Evolutionary conservation across 2,113 vertebrate species (phyloP).

Genomic region (Trematocara unimaculatum): DNA sequence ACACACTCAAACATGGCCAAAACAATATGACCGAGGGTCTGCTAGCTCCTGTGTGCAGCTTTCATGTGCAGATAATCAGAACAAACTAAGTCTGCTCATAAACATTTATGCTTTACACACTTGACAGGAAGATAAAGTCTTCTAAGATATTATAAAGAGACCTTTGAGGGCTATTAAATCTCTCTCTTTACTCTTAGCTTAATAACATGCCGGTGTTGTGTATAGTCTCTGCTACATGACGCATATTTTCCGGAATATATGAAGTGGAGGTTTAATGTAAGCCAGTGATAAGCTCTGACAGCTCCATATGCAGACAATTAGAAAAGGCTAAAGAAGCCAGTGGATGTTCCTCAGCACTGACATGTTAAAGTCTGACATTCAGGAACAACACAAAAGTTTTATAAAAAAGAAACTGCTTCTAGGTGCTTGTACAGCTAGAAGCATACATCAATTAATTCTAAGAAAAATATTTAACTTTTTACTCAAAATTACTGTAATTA

Average conservation of each 20-base stretch:
- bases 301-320: constrained; percentile 36
- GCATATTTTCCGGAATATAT: constrained; percentile 32
- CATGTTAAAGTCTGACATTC: constrained; percentile 2
- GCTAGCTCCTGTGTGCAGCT: not conserved
- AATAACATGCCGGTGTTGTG: constrained; percentile 1
- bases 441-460: not conserved
- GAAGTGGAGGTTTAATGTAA: constrained; percentile 19
- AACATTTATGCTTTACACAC: constrained; percentile 14
- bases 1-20: constrained; percentile 15
- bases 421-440: not conserved
- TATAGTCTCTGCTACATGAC: not conserved
- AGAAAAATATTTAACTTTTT: not conserved
- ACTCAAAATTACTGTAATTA: not conserved
- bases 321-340: not conserved
- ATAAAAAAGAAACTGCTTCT: not conserved
- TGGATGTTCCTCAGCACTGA: not conserved
- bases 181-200: constrained; percentile 9
- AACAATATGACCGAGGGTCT: not conserved
- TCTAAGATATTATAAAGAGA: constrained; percentile 22
- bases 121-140: constrained; percentile 8
- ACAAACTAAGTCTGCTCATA: not conserved
- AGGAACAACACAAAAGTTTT: not conserved
- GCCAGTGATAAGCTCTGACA: constrained; percentile 11
- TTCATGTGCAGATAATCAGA: not conserved
- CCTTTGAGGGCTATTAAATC: constrained; percentile 19